These are phyloP conservation scores for Pterois miles DNA, from an alignment of 2,797 vertebrate species.

Conservation along the genomic window DNA sequence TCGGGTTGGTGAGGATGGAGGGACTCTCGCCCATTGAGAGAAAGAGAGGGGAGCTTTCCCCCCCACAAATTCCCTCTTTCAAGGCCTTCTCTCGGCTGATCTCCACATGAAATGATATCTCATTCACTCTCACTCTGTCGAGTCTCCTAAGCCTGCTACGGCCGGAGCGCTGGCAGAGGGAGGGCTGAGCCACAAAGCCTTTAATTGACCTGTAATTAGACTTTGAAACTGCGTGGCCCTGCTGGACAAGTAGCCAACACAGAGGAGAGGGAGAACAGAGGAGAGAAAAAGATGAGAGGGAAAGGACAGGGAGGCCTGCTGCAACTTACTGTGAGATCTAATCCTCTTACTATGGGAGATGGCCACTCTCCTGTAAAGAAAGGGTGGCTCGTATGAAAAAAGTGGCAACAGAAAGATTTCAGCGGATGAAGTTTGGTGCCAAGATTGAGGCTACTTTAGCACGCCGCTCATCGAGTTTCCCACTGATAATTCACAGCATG, in stretches of 20 bases:
- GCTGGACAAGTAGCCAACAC: slow-evolving; percentile 69
- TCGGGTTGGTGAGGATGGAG: slow-evolving; percentile 65
- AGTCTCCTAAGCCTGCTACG: slow-evolving; percentile 79
- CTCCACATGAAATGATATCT: slow-evolving; percentile 92
- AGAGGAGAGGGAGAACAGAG: slow-evolving; percentile 45
- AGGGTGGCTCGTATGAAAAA: slow-evolving; percentile 51
- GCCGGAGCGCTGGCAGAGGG: slow-evolving; percentile 78
- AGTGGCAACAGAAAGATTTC: slow-evolving; percentile 69
- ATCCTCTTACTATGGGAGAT: slow-evolving; percentile 63
- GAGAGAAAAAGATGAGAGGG: slow-evolving; percentile 44
- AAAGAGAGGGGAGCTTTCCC: slow-evolving; percentile 60
- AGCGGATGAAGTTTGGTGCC: slow-evolving; percentile 43
- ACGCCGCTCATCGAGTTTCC: slow-evolving; percentile 3
- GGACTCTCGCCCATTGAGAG: slow-evolving; percentile 83
- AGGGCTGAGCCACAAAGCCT: slow-evolving; percentile 78
- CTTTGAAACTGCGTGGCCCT: slow-evolving; percentile 77
- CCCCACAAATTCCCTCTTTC: slow-evolving; percentile 85
- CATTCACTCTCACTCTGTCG: slow-evolving; percentile 84
- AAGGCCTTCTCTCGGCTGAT: slow-evolving; percentile 85
- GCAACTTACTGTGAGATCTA: slow-evolving; percentile 35
- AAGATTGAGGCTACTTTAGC: slow-evolving; percentile 42
- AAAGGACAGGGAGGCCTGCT: slow-evolving; percentile 48
- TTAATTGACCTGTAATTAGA: slow-evolving; percentile 94
- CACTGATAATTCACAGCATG: slow-evolving; percentile 43
- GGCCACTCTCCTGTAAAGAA: slow-evolving; percentile 47